A percentile compares a stretch with the other conserved stretches of the same genome.
These are phyloP conservation scores for Brevimyrus niger DNA, from an alignment of 2,113 vertebrate species.

Conservation along the genomic window DNA sequence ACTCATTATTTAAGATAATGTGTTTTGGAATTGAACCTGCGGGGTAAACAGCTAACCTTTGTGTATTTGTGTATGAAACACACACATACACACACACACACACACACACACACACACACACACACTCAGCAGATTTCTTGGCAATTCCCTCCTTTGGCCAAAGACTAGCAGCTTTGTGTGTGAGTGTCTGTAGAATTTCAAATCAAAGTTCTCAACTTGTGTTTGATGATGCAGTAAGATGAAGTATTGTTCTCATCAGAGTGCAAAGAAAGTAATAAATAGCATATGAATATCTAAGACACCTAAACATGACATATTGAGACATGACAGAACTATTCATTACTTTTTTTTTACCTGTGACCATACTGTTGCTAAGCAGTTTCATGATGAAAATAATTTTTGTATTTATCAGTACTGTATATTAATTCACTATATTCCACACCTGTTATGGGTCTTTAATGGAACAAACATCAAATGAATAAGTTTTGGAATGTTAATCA, in stretches of 20 bases:
- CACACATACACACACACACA: too few relatives aligned
- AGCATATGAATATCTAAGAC: not conserved
- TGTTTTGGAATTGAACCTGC: not conserved
- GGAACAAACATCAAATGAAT: not conserved
- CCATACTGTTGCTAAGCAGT: not conserved
- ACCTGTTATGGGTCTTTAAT: not conserved
- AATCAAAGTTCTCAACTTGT: not conserved
- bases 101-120: not conserved
- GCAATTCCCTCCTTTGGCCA: not conserved
- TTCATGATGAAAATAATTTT: not conserved
- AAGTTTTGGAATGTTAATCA: not conserved
- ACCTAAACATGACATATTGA: not conserved
- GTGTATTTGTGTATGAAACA: not conserved
- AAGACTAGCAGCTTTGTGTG: not conserved
- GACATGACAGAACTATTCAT: not conserved
- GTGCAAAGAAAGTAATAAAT: not conserved
- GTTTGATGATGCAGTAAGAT: not conserved
- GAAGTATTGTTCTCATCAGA: not conserved
- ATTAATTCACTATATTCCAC: not conserved
- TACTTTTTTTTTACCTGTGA: not conserved
- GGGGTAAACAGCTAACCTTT: not conserved
- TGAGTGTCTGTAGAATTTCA: not conserved
- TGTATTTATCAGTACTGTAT: not conserved
- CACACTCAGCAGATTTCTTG: not conserved
- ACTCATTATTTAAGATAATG: not conserved